A percentile compares a stretch with the other conserved stretches of the same genome.
phyloP scores from a whole-genome alignment of 2,797 vertebrate species.

The Dendrocincla fuliginosa region DNA sequence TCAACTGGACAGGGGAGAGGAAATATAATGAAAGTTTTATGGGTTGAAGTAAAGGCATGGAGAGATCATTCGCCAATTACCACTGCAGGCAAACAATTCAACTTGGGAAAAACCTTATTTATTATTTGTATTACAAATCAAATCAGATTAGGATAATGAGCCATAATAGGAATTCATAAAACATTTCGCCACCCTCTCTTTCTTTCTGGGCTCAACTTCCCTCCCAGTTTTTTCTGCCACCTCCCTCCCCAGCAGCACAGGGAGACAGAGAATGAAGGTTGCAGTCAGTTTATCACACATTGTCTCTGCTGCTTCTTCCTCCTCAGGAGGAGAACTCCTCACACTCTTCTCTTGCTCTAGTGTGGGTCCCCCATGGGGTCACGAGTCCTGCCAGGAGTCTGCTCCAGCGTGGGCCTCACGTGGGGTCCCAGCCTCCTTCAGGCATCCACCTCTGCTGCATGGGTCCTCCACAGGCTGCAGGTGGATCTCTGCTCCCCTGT shows the following conservation, averaged over 20 bases:
- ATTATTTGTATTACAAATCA: neutral
- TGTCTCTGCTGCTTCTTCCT: neutral
- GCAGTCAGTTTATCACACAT: neutral
- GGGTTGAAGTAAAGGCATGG: neutral
- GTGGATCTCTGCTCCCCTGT: neutral
- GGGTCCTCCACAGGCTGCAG: neutral
- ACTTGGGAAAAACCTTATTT: neutral
- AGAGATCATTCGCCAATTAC: neutral
- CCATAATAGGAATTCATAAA: neutral
- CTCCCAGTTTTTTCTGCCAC: neutral
- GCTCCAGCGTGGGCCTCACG: neutral
- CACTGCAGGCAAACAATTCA: neutral
- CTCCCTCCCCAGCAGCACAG: neutral
- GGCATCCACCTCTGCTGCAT: neutral
- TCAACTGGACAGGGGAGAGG: neutral
- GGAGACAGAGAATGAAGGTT: neutral
- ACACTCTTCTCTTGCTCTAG: neutral
- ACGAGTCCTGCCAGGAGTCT: neutral
- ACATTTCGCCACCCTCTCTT: neutral
- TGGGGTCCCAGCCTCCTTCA: neutral
- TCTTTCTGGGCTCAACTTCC: neutral
- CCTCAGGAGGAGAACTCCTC: neutral
- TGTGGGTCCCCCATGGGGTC: rapidly evolving
- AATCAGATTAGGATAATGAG: neutral
- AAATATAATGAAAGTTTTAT: neutral